A percentile compares a stretch with the other conserved stretches of the same genome.
Conservation (phyloP, 2,113 vertebrate genomes). For the Saguinus midas region DNA sequence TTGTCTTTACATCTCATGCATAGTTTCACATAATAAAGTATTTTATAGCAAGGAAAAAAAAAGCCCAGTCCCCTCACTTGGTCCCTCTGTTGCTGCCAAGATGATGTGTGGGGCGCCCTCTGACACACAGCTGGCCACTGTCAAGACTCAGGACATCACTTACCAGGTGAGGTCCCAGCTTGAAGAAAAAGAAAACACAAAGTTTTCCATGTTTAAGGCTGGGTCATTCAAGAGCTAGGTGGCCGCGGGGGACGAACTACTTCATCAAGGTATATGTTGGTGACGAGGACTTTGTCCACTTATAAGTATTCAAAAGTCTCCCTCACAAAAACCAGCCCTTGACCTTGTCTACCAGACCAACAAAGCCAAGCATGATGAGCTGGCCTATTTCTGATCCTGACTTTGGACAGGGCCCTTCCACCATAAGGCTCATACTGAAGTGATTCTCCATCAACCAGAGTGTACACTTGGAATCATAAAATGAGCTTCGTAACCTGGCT, state of each 20-base stretch:
- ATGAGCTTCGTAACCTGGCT: accelerated
- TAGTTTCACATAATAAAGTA: no score
- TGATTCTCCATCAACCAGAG: accelerated
- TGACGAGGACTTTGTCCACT: slow-evolving; percentile 82
- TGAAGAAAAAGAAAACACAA: slow-evolving; percentile 78
- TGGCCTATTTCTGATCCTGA: slow-evolving; percentile 82
- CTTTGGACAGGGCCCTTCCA: accelerated
- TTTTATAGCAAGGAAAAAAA: no score
- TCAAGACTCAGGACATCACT: no score
- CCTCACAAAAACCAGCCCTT: slow-evolving; percentile 69
- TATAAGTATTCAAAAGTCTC: slow-evolving; percentile 81
- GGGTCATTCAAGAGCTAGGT: slow-evolving; percentile 79
- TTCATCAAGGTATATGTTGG: slow-evolving; percentile 92
- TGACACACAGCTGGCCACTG: no score
- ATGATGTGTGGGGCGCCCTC: no score
- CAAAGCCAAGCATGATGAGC: slow-evolving; percentile 82
- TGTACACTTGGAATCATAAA: neutral
- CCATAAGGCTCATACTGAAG: accelerated
- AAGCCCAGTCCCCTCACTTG: no score
- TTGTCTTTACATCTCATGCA: no score
- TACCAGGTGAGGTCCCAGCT: slow-evolving; percentile 79
- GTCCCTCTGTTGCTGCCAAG: no score
- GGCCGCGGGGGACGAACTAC: slow-evolving; percentile 86
- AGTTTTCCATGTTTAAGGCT: slow-evolving; percentile 73
- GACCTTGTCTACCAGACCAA: slow-evolving; percentile 80